Conservation (phyloP, 2,797 vertebrate genomes). For the Fundulus diaphanus region DNA sequence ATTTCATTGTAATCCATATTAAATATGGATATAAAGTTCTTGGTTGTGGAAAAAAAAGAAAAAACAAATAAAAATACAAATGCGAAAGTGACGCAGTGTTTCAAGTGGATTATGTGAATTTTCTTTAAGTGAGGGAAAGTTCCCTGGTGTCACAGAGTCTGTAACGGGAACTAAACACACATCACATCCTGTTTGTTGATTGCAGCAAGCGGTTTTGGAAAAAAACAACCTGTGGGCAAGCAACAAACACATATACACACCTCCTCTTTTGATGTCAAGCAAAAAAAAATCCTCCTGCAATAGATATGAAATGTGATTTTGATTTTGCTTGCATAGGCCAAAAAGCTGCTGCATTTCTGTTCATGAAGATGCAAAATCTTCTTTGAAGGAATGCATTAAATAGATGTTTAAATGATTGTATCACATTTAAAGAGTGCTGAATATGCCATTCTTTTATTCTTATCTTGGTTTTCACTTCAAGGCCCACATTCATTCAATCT, state of each 20-base stretch:
- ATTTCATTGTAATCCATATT: slow-evolving; percentile 44
- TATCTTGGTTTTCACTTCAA: background rate
- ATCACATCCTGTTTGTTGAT: slow-evolving; percentile 75
- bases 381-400: background rate
- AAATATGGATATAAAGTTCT: slow-evolving; percentile 40
- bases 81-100: slow-evolving; percentile 24
- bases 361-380: background rate
- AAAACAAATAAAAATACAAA: background rate
- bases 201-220: slow-evolving; percentile 29
- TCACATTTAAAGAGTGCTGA: background rate
- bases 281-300: background rate
- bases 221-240: slow-evolving; percentile 19
- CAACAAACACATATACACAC: slow-evolving; percentile 8
- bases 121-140: slow-evolving; percentile 55
- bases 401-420: background rate
- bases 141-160: slow-evolving; percentile 30
- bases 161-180: slow-evolving; percentile 50
- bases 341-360: background rate
- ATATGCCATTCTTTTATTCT: background rate
- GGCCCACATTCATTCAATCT: background rate
- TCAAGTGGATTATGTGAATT: slow-evolving; percentile 33
- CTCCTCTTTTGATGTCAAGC: background rate
- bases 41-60: slow-evolving; percentile 23
- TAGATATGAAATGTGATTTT: background rate
- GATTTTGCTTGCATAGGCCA: background rate